A percentile compares a stretch with the other conserved stretches of the same genome.
These are phyloP conservation scores for Mesitornis unicolor DNA, from an alignment of 2,113 vertebrate genomes.

Conservation along the genomic window DNA sequence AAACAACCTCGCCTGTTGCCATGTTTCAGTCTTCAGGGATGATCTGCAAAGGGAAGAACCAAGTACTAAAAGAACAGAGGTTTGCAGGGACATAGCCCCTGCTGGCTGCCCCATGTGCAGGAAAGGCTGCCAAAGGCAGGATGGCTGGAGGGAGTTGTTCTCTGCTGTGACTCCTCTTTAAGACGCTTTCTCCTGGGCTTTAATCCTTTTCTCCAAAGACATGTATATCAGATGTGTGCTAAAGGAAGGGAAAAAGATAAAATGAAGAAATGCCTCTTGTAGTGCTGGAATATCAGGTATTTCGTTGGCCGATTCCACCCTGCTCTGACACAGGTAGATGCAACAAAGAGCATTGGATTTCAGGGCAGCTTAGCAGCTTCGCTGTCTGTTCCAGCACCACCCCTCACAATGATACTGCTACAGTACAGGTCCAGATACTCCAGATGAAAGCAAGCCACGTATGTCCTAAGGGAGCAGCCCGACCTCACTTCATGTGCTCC, in stretches of 20 bases:
- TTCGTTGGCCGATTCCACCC: not conserved
- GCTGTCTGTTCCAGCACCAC: not conserved
- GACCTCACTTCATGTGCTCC: not conserved
- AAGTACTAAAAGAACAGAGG: not conserved
- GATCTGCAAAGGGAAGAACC: not conserved
- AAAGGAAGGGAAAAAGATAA: not conserved
- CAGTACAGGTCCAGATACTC: not conserved
- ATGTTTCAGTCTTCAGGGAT: not conserved
- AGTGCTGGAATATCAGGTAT: not conserved
- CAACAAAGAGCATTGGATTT: not conserved
- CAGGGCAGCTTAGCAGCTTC: not conserved
- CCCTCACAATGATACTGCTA: not conserved
- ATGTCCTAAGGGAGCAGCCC: not conserved
- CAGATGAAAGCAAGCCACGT: not conserved
- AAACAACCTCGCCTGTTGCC: not conserved
- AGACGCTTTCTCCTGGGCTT: not conserved
- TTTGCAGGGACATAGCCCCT: not conserved
- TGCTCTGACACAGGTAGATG: not conserved
- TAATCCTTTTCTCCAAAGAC: not conserved
- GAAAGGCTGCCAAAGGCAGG: not conserved
- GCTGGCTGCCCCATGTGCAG: not conserved
- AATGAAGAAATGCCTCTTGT: not conserved
- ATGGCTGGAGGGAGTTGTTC: not conserved
- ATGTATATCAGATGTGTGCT: not conserved
- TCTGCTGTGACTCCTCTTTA: not conserved